Conservation (phyloP, 92 coral and sea anemone genomes). For the Paramuricea clavata region DNA sequence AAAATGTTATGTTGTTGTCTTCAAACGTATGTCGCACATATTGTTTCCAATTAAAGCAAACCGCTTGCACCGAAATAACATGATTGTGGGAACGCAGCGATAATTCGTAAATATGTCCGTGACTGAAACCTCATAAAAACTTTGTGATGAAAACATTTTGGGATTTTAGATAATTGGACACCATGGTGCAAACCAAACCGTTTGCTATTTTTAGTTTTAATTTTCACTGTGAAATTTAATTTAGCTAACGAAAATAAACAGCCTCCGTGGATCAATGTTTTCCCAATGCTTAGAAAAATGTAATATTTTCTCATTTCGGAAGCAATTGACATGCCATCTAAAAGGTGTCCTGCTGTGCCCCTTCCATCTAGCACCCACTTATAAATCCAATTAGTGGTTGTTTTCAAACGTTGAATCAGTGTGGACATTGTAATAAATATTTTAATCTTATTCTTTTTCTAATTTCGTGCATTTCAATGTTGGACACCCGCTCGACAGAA, state of each 20-base stretch:
- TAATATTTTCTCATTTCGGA: conserved; percentile 12
- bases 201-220: not conserved
- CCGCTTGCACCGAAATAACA: conserved; percentile 10
- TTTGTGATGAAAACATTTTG: not conserved
- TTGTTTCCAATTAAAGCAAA: not conserved
- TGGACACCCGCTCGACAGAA: not conserved
- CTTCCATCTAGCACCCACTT: conserved; percentile 7
- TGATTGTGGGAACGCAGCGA: conserved; percentile 5
- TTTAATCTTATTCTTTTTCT: not conserved
- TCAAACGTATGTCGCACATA: not conserved
- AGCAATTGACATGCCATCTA: not conserved
- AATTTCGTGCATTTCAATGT: not conserved
- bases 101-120: not conserved
- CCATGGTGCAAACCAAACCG: not conserved
- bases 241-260: not conserved
- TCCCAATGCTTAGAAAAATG: conserved; percentile 12
- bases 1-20: not conserved
- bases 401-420: not conserved
- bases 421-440: not conserved
- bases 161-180: not conserved
- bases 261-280: not conserved
- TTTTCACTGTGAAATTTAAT: not conserved
- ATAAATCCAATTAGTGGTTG: conserved; percentile 32
- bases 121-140: not conserved
- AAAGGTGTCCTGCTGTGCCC: not conserved